Evolutionary conservation across 2,888 invertebrate species (phyloP), one percentile per base, ranked within the genome.

Genomic region (Periphyllus acericola): DNA sequence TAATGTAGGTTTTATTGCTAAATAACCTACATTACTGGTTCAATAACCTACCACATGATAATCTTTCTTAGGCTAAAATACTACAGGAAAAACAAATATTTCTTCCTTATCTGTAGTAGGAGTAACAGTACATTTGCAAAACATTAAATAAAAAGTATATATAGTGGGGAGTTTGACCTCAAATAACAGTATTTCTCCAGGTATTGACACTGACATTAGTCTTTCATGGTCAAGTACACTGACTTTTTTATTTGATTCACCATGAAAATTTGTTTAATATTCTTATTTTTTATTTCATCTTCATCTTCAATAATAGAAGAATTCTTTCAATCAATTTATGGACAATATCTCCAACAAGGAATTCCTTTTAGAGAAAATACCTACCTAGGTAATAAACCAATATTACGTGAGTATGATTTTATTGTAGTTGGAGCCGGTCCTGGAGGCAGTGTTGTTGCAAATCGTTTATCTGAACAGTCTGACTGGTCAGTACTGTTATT

Each of bases 381-480:
- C 17, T 90, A 80, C 79, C 72, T 90, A 40, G 89, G 89, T 52
- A 89, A 90, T 87, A 89, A 88, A 83, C 90, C 90, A 25, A 89
- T 90, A 34, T 78, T 89, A 19, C 79, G 87, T 52, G 90, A 90
- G 75, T 91, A 90, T 89, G 91, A 91, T 89, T 91, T 90, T 89
- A 90, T 91, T 68, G 90, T 91, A 1, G 89, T 95, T 0, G 95
- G 95, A 0, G 94, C 94, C 0, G 95, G 96, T 0, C 94, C 95
- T 0, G 94, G 94, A 0, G 96, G 96, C 0, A 94, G 95, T 0
- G 94, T 94, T 0, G 90, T 96, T 19, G 95, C 96, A 0, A 94
- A 95, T 90, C 93, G 96, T 2, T 92, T 96, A 0, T 93, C 94
- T 0, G 95, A 95, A 91, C 93, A 93, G 85, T 91, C 91, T 6